These are phyloP conservation scores for Tychaedon coryphoeus DNA, from an alignment of 2,113 vertebrate genomes.

Conservation along the genomic window DNA sequence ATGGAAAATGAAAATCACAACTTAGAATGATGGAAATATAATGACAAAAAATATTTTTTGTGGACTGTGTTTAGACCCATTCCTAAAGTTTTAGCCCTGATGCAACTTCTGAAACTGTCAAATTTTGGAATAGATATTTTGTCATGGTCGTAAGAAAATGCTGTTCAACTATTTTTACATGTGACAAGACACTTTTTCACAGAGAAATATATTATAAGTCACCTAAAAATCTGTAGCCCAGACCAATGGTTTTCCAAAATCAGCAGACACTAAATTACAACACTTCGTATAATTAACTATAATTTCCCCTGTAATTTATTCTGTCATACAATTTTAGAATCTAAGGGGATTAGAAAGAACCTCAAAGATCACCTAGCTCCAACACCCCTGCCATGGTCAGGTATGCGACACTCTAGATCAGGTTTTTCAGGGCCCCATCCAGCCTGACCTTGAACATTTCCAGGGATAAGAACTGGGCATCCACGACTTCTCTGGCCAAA, in stretches of 20 bases:
- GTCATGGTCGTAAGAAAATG: background rate
- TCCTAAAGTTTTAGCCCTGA: background rate
- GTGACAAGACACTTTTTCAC: background rate
- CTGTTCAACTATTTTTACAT: background rate
- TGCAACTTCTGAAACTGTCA: background rate
- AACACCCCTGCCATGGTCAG: background rate
- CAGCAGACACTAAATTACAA: background rate
- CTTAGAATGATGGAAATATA: background rate
- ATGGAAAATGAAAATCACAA: background rate
- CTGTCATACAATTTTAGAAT: background rate
- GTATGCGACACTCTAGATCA: background rate
- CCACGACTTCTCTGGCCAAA: background rate
- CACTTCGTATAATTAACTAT: background rate
- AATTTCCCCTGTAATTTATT: background rate
- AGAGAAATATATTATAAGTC: background rate
- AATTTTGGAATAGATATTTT: background rate
- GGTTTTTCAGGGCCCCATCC: background rate
- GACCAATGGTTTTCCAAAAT: background rate
- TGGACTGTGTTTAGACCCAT: background rate
- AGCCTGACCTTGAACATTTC: background rate
- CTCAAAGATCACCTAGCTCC: background rate
- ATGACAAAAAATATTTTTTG: background rate
- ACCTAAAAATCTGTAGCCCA: background rate
- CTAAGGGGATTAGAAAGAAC: rapidly evolving
- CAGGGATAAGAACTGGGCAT: background rate